Conservation (phyloP, 2,888 invertebrate genomes). For the Selenia dentaria region DNA sequence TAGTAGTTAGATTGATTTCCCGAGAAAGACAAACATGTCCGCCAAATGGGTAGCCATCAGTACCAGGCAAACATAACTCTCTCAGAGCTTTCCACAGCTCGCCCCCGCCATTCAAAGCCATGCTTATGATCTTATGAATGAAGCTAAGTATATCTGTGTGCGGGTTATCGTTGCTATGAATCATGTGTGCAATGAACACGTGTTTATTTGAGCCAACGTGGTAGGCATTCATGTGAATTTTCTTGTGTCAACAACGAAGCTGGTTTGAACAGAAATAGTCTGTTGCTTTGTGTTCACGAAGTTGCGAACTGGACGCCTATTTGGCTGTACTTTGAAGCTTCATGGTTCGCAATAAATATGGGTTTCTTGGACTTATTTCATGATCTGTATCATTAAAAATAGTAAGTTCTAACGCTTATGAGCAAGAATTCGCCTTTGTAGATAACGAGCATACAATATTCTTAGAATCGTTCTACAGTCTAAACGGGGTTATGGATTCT, state of each 20-base stretch:
- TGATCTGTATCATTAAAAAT: too few species aligned
- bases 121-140: slow-evolving; percentile 67
- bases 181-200: slow-evolving; percentile 63
- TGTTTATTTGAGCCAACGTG: slow-evolving; percentile 74
- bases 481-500: too few species aligned
- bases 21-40: slow-evolving; percentile 68
- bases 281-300: slow-evolving; percentile 74
- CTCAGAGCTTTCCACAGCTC: slow-evolving; percentile 53
- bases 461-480: too few species aligned
- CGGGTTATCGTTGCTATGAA: slow-evolving; percentile 37
- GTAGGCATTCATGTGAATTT: slow-evolving; percentile 82
- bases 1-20: slow-evolving; percentile 22
- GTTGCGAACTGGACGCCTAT: slow-evolving; percentile 46
- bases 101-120: slow-evolving; percentile 61
- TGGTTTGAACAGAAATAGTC: slow-evolving; percentile 73
- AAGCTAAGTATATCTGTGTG: slow-evolving; percentile 57
- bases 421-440: too few species aligned
- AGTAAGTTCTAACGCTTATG: too few species aligned
- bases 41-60: slow-evolving; percentile 62
- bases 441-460: too few species aligned
- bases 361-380: not conserved
- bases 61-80: slow-evolving; percentile 71
- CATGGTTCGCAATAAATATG: not conserved
- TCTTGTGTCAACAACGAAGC: slow-evolving; percentile 78
- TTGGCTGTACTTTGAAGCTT: slow-evolving; percentile 21